Base-by-base conservation (phyloP, 1,140 invertebrate species). In the Heliothis virescens region DNA sequence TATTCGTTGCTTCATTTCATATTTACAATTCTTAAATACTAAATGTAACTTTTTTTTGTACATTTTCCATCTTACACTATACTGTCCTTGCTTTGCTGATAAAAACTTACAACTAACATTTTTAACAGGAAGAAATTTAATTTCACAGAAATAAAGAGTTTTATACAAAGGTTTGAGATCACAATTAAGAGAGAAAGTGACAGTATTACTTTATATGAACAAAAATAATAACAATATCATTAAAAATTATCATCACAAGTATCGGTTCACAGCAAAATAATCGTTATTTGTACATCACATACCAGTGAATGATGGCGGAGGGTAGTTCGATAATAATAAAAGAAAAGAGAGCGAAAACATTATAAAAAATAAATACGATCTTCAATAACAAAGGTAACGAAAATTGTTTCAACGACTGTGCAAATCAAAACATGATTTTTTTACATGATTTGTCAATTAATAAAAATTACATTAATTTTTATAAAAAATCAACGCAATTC, bases 11-110 rank as follows among this genome's bases (percentile, higher is more conserved):
- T 55, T 82, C 83, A 83, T 84, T 86, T 90, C 83, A 89, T 94
- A 94, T 94, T 92, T 94, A 94, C 92, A 94, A 88, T 83, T 76
- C 85, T 91, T 91, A 90, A 80, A 87, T 82, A 85, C 90, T 92
- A 92, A 86, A 86, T 80, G 83, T 86, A 87, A 82, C 83, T 83
- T 85, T 90, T 91, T 92, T 92, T 91, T 89, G 85, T 87, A 87
- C 86, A 88, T 89, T 88, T 87, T 86, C 80, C 52, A 79, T 85
- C 88, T 88, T 63, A 80, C 72, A 52, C 87, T 92, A 93, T 91
- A 93, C 93, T 94, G 93, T 92, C 91, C 90, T 91, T 89, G 87
- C 85, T 85, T 86, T 87, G 87, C 86, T 87, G 84, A 81, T 87
- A 85, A 83, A 82, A 83, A 79, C 84, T 88, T 87, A 86, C 34